Percentiles rank a stretch among this genome's conserved stretches.
These are phyloP conservation scores for Drosophila seguyi DNA, from an alignment of 1,140 invertebrate species.

Conservation along the genomic window DNA sequence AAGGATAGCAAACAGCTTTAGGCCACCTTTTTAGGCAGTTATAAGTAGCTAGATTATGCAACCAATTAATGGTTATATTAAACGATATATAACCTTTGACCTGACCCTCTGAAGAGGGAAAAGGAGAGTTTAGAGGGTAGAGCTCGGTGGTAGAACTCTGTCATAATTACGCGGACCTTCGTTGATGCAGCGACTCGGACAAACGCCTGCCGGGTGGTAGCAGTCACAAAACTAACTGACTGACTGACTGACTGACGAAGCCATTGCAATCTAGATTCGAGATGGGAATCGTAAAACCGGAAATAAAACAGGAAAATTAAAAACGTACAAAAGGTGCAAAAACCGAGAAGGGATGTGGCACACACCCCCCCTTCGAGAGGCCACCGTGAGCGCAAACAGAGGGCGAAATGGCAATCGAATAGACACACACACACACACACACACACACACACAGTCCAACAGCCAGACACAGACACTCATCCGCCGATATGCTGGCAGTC, in stretches of 20 bases:
- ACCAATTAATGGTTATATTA: not conserved
- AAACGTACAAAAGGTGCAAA: slow-evolving; percentile 85
- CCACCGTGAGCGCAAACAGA: slow-evolving; percentile 74
- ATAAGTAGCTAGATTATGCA: not conserved
- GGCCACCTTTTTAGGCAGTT: no score
- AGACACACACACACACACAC: slow-evolving; percentile 59
- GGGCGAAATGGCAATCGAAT: slow-evolving; percentile 45
- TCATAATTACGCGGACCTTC: slow-evolving; percentile 7
- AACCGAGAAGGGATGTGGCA: slow-evolving; percentile 22
- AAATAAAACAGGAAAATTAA: slow-evolving; percentile 85
- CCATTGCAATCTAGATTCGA: slow-evolving; percentile 81
- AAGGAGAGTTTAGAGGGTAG: no score
- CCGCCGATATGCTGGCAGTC: slow-evolving; percentile 5
- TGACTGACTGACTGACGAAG: slow-evolving; percentile 31
- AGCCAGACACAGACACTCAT: slow-evolving; percentile 33
- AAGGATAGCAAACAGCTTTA: no score
- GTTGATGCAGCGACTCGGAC: slow-evolving; percentile 12
- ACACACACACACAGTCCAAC: slow-evolving; percentile 62
- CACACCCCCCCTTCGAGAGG: no score
- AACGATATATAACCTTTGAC: slow-evolving; percentile 1
- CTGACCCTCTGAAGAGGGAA: no score
- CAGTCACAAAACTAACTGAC: slow-evolving; percentile 15
- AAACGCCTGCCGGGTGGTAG: slow-evolving; percentile 7
- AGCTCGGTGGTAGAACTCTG: not conserved
- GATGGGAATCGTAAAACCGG: slow-evolving; percentile 85